Evolutionary conservation across 2,888 invertebrate species (phyloP), one percentile per base, ranked within the genome.

Genomic region (Catocala nupta): DNA sequence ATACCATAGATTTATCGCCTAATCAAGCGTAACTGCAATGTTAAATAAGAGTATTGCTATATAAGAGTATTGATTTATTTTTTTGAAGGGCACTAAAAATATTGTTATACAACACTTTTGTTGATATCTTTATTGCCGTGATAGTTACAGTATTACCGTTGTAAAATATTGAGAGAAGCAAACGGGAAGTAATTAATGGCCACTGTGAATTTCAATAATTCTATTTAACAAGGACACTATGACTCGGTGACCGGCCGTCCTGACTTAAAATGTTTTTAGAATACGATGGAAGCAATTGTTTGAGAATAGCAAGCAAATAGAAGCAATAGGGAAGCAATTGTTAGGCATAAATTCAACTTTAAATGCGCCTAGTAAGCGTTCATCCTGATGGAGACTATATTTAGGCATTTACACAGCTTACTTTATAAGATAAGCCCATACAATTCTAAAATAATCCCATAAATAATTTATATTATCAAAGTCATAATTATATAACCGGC

Each of bases 101-200:
- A 47, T 13, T 13, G 13, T 7, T 48, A 48, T 7, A 47, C 45
- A 12, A 13, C 45, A 47, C 25, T 48, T 48, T 48, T 25, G 48
- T 48, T 11, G 48, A 48, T 48, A 48, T 48, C 9, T 48, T 48
- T 48, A 33, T 25, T 48, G 25, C 33, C 48, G 48, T 48, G 48
- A 48, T 48, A 48, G 48, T 48, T 25, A 11, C 48, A 48, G 48
- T 25, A 48, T 48, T 11, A 11, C 33, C 9, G 13, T 47, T 48
- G 25, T 48, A 25, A 48, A 48, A 48, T 3, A 48, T 48, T 48
- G 48, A 25, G 25, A 48, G 48, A 47, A 47, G 13, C 13, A 47
- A 47, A 47, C 13, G 45, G 16, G 45, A 47, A 13, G 45, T 13
- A 47, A 47, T 47, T 47, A 47, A 47, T 47, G 13, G 13, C 45